Evolutionary conservation across 2,888 invertebrate genomes (phyloP).

Genomic region (Loripinus fragilis): DNA sequence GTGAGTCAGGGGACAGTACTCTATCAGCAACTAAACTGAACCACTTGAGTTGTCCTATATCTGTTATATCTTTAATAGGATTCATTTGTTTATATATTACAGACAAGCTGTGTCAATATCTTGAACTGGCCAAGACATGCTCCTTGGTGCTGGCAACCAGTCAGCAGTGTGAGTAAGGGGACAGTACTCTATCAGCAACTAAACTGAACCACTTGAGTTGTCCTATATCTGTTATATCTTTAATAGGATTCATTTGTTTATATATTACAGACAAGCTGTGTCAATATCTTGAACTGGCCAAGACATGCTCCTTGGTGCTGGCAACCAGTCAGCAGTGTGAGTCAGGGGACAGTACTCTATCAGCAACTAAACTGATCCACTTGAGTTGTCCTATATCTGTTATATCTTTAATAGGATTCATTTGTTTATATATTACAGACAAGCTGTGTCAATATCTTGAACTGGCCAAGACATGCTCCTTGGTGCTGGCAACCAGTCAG

Average conservation of each 20-base stretch:
- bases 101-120: constrained; percentile 53
- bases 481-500: constrained; percentile 58
- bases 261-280: constrained; percentile 42
- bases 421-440: constrained; percentile 30
- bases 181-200: constrained; percentile 57
- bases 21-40: no score
- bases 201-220: not conserved
- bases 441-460: constrained; percentile 61
- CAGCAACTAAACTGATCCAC: no score
- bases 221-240: no score
- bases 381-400: no score
- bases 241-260: not conserved
- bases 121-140: constrained; percentile 64
- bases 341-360: constrained; percentile 63
- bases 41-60: no score
- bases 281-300: constrained; percentile 64
- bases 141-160: constrained; percentile 58
- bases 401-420: not conserved
- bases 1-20: constrained; percentile 70
- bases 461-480: constrained; percentile 58
- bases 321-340: constrained; percentile 71
- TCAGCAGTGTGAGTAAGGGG: constrained; percentile 72
- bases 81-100: constrained; percentile 11
- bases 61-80: no score
- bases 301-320: constrained; percentile 54